A percentile compares a stretch with the other conserved stretches of the same genome.
These are phyloP conservation scores for Daphoenositta chrysoptera DNA, from an alignment of 2,113 vertebrate genomes.

Conservation along the genomic window DNA sequence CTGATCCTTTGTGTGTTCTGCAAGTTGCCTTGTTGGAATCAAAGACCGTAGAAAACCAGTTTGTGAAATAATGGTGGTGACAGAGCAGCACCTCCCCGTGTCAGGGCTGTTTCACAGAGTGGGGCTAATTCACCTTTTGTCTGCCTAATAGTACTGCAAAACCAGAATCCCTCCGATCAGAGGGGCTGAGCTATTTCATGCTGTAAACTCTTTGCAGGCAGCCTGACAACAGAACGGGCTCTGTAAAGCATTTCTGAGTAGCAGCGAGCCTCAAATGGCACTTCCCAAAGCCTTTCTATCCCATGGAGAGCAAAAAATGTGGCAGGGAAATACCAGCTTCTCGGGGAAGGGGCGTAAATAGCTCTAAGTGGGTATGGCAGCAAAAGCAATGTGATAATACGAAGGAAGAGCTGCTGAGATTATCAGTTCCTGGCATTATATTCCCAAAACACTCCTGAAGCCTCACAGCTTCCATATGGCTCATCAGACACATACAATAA, in stretches of 20 bases:
- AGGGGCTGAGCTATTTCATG: background rate
- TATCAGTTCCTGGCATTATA: slow-evolving; percentile 57
- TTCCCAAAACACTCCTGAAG: slow-evolving; percentile 54
- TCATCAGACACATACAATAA: slow-evolving; percentile 63
- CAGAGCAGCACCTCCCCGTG: slow-evolving; percentile 33
- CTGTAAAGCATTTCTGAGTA: background rate
- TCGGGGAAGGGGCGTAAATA: background rate
- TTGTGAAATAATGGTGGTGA: slow-evolving; percentile 36
- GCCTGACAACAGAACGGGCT: background rate
- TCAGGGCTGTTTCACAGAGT: slow-evolving; percentile 35
- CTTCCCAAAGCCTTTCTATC: background rate
- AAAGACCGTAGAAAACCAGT: slow-evolving; percentile 46
- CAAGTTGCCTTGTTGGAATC: slow-evolving; percentile 39
- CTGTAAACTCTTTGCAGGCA: background rate
- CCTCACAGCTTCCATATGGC: slow-evolving; percentile 65
- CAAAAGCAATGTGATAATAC: slow-evolving; percentile 16
- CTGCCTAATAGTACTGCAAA: background rate
- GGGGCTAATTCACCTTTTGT: slow-evolving; percentile 55
- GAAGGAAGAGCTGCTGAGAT: slow-evolving; percentile 43
- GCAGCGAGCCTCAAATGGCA: background rate
- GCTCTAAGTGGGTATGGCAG: slow-evolving; percentile 6
- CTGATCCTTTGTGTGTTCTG: slow-evolving; percentile 17
- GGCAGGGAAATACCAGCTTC: slow-evolving; percentile 18
- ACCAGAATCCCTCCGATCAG: background rate
- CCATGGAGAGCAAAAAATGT: background rate